Percentiles rank a stretch among this genome's conserved stretches.
phyloP scores from a whole-genome alignment of 2,113 vertebrate genomes.

The Leucosticte australis region DNA sequence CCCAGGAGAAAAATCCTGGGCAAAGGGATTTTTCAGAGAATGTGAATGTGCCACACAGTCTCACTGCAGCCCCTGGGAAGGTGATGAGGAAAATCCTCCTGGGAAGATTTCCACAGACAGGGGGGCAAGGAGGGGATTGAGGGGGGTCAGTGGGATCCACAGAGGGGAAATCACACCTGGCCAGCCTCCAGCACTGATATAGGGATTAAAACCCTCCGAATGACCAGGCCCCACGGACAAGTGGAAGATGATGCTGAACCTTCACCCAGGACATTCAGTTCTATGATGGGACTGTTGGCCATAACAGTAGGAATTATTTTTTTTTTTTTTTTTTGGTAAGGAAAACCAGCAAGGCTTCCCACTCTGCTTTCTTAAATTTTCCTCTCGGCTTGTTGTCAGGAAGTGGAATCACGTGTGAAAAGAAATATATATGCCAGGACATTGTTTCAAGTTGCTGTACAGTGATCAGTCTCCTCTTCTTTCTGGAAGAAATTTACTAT shows the following conservation, averaged over 20 bases:
- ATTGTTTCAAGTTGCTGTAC: constrained; percentile 1
- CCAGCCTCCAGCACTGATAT: neutral
- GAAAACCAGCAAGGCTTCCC: neutral
- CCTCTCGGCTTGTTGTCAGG: constrained; percentile 21
- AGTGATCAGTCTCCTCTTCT: neutral
- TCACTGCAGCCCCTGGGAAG: neutral
- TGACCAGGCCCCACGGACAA: neutral
- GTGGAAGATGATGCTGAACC: neutral
- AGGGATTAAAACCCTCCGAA: neutral
- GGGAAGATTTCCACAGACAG: neutral
- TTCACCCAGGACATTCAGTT: neutral
- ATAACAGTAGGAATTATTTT: neutral
- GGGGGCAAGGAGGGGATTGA: neutral
- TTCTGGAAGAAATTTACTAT: constrained; percentile 2
- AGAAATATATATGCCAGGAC: neutral
- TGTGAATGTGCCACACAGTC: too few species aligned
- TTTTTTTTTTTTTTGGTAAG: neutral
- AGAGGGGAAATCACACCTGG: neutral
- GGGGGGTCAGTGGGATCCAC: neutral
- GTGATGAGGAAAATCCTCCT: neutral
- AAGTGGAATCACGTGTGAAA: neutral
- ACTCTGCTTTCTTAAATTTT: constrained; percentile 12
- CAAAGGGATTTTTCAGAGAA: too few species aligned
- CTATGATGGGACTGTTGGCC: neutral
- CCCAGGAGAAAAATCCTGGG: too few species aligned